A percentile compares a stretch with the other conserved stretches of the same genome.
Conservation (phyloP, 2,888 invertebrate species). For the Neocrepidodera transversa region DNA sequence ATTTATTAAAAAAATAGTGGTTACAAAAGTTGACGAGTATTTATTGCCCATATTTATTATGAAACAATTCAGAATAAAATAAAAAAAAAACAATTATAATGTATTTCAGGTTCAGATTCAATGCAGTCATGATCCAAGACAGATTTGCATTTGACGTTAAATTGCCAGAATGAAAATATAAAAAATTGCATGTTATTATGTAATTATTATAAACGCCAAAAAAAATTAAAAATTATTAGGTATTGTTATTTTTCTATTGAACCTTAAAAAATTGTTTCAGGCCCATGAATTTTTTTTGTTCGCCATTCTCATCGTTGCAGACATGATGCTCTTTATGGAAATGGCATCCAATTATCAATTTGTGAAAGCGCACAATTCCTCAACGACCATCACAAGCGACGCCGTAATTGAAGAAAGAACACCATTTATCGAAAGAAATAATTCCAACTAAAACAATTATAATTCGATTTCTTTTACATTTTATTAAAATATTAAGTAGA, state of each 20-base stretch:
- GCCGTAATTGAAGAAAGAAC: slow-evolving; percentile 30
- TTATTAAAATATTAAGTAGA: neutral
- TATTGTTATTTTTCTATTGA: neutral
- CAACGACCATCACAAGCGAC: slow-evolving; percentile 54
- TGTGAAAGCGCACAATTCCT: slow-evolving; percentile 57
- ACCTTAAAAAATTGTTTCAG: slow-evolving; percentile 61
- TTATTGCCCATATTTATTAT: too few species aligned
- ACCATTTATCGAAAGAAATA: slow-evolving; percentile 18
- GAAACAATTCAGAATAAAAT: too few species aligned
- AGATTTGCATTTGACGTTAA: too few species aligned
- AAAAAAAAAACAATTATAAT: too few species aligned
- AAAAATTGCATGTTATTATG: too few species aligned
- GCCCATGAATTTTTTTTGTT: slow-evolving; percentile 78
- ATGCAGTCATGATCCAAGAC: too few species aligned
- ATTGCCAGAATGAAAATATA: too few species aligned
- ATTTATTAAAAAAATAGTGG: too few species aligned
- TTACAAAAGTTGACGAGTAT: too few species aligned
- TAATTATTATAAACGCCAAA: too few species aligned
- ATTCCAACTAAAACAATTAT: neutral
- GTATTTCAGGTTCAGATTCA: too few species aligned
- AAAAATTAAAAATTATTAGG: neutral
- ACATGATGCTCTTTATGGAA: slow-evolving; percentile 70
- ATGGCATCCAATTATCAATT: slow-evolving; percentile 64
- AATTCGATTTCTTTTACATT: neutral
- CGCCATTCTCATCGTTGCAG: slow-evolving; percentile 70